Evolutionary conservation across 2,797 vertebrate genomes (phyloP).

Genomic region (Balearica regulorum): DNA sequence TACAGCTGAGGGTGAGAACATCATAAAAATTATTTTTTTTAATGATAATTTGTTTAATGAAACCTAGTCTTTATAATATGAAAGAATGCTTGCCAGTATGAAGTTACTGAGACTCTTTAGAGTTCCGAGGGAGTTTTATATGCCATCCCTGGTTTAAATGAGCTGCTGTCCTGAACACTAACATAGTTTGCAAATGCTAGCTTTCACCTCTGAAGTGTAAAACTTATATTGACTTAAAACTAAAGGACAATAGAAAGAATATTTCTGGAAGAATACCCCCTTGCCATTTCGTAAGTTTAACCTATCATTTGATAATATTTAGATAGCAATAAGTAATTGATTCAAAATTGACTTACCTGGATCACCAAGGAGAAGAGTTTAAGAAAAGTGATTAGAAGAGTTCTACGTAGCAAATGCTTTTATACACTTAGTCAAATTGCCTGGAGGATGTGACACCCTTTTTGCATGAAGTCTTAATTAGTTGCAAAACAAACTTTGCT

Average conservation of each 20-base stretch:
- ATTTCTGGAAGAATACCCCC: background rate
- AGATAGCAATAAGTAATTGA: background rate
- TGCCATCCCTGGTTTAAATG: background rate
- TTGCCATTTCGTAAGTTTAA: background rate
- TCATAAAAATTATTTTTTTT: background rate
- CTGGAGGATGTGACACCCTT: conserved; percentile 63
- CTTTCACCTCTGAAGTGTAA: background rate
- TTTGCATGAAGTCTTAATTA: conserved; percentile 59
- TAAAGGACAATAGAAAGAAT: background rate
- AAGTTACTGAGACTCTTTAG: background rate
- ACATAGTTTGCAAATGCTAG: background rate
- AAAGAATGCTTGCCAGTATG: background rate
- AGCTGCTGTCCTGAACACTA: background rate
- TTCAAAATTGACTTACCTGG: conserved; percentile 39
- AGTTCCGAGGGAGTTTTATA: background rate
- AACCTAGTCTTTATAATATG: background rate
- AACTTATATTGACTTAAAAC: background rate
- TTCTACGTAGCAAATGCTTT: conserved; percentile 49
- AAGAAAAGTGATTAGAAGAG: conserved; percentile 37
- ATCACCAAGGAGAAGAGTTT: conserved; percentile 36
- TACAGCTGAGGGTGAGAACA: background rate
- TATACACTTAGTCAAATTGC: conserved; percentile 41
- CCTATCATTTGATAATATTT: background rate
- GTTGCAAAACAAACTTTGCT: conserved; percentile 65
- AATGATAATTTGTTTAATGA: background rate